Conservation (phyloP, 2,113 vertebrate genomes). For the Heterotilapia buettikoferi region DNA sequence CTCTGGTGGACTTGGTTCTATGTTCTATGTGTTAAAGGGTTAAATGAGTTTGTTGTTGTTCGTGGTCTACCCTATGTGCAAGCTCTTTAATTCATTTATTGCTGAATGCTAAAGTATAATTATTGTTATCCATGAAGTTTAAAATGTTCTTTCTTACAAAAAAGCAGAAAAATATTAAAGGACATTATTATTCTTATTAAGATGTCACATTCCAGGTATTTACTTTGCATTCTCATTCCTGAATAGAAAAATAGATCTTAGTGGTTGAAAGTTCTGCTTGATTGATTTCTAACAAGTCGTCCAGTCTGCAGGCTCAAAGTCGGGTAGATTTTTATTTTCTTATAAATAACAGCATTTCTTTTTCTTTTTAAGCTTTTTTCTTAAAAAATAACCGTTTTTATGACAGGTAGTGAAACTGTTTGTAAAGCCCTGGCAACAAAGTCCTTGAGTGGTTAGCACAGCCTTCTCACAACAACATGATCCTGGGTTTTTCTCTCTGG, state of each 20-base stretch:
- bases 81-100: not conserved
- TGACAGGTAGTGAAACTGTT: not conserved
- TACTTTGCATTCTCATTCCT: not conserved
- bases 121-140: not conserved
- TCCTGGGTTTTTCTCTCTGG: not conserved
- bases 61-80: not conserved
- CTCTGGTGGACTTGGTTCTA: rapidly evolving
- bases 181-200: not conserved
- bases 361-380: not conserved
- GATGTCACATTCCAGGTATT: not conserved
- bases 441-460: not conserved
- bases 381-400: not conserved
- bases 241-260: not conserved
- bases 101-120: not conserved
- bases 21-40: not conserved
- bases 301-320: not conserved
- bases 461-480: not conserved
- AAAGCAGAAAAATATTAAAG: not conserved
- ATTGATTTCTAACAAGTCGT: not conserved
- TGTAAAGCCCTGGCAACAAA: not conserved
- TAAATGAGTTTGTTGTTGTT: not conserved
- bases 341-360: not conserved
- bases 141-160: not conserved
- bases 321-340: not conserved
- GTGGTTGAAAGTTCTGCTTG: not conserved